These are phyloP conservation scores for Sturnira hondurensis DNA, from an alignment of 2,113 vertebrate genomes.

Conservation along the genomic window DNA sequence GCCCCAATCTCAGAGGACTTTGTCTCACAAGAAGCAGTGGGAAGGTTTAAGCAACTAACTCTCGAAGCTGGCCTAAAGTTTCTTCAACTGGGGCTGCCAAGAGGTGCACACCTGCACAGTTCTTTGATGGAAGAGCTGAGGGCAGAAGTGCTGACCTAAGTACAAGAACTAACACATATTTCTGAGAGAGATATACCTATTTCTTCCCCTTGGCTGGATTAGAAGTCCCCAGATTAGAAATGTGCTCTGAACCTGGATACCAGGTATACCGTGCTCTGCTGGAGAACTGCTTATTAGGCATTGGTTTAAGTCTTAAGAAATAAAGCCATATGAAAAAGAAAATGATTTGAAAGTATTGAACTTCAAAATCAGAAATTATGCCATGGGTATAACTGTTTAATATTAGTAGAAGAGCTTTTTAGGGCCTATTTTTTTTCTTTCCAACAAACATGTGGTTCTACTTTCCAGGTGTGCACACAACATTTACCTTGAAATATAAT, in stretches of 20 bases:
- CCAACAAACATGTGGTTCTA: conserved; percentile 30
- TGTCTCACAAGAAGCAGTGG: background rate
- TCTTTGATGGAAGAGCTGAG: background rate
- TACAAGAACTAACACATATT: background rate
- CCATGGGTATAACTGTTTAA: background rate
- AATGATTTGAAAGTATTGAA: background rate
- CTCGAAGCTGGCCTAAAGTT: background rate
- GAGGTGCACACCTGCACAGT: no score
- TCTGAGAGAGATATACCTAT: background rate
- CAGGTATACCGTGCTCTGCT: background rate
- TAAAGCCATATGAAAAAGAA: background rate
- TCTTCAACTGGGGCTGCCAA: background rate
- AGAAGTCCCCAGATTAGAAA: background rate
- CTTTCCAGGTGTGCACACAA: background rate
- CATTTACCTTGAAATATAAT: conserved; percentile 58
- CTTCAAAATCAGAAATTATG: conserved; percentile 25
- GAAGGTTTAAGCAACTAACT: background rate
- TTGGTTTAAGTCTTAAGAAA: background rate
- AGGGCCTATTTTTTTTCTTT: background rate
- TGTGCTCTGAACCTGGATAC: background rate
- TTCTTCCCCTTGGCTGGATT: background rate
- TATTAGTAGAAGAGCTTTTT: conserved; percentile 47
- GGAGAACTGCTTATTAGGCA: background rate
- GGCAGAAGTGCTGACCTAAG: background rate
- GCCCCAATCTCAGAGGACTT: background rate